Evolutionary conservation across 2,888 invertebrate genomes (phyloP), one percentile per base, ranked within the genome.

Genomic region (Diarsia mendica): DNA sequence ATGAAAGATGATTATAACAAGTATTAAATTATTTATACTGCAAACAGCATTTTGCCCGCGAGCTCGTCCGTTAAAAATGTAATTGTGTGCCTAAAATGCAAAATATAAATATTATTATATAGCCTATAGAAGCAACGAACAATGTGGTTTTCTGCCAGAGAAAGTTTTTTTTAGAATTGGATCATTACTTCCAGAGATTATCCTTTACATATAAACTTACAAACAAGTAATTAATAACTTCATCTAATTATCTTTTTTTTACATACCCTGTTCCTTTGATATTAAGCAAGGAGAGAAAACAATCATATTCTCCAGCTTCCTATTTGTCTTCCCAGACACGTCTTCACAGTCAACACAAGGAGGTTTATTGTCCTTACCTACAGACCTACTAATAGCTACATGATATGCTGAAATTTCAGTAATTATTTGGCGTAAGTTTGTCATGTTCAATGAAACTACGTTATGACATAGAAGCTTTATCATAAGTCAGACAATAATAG

Each of bases 391-490:
- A 79, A 71, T 75, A 75, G 49, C n/a, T 60, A 33, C 33, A 53
- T 33, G 77, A 46, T 76, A 63, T 33, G n/a, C 63, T 58, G 39
- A 65, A 77, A 75, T 75, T 77, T 28, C 0, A 67, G 58, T 49
- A 28, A 77, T 49, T 58, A 58, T 8, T 55, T 77, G 55, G 18
- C 33, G 18, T 60, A 60, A 18, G 28, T 60, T 28, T 18, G 58
- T 9, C 18, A 9, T 33, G 18, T 60, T 60, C 28, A 60, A 28
- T 15, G 8, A 28, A 8, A 58, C 28, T 28, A 8, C 15, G 28
- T 28, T 15, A 15, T 58, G 4, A 3, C 2, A 58, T 15, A 15
- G 6, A 28, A 28, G 10, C 23, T 64, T 18, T 6, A 9, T 23
- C 13, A 55, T 23, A 5, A 23, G 4, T 55, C 11, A 11, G 23